Base-by-base conservation (phyloP, 2,888 invertebrate species). In the Cartodere bifasciata region DNA sequence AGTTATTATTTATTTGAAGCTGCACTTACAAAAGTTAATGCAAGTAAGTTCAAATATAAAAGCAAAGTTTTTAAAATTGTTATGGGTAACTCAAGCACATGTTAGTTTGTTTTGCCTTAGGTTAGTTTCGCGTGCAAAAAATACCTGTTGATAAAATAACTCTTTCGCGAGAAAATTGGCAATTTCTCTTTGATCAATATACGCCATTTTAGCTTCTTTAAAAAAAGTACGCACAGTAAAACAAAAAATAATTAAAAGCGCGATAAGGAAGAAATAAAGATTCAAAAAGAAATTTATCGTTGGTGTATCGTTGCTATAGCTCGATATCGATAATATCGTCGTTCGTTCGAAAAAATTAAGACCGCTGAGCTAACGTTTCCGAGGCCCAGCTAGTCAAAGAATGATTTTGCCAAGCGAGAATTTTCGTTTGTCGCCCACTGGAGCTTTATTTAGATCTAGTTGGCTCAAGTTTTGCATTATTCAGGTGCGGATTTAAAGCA, bases 151-250 rank as follows among this genome's bases (percentile, higher is more conserved):
- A 64, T 83, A 82, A 67, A 79, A 80, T 68, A 81, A 77, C 71
- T 84, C 84, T 59, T 77, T 81, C 55, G 83, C 82, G 55, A 84
- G 71, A 64, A 83, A 79, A 65, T 76, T 81, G 51, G 82, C 81
- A 59, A 84, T 79, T 70, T 84, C 84, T 67, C 76, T 73, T 58
- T 82, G 78, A 67, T 84, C 83, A 70, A 83, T 76, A 40, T 55
- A 57, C 39, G 55, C 58, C 58, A 59, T 58, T 32, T 30, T 28
- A 13, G 13, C 28, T 9, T 14, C 20, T 25, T 11, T 30, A 22
- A 10, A 22, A 35, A 20, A 31, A 28, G 30, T 29, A 29, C 23
- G 21, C 20, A 22, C 29, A 34, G 25, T 11, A 34, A 31, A 34
- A 42, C 35, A 30, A 41, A 35, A 37, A 39, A 41, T 41, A 38